Base-by-base conservation (phyloP, 1,140 invertebrate species). In the Calosoma granatense region DNA sequence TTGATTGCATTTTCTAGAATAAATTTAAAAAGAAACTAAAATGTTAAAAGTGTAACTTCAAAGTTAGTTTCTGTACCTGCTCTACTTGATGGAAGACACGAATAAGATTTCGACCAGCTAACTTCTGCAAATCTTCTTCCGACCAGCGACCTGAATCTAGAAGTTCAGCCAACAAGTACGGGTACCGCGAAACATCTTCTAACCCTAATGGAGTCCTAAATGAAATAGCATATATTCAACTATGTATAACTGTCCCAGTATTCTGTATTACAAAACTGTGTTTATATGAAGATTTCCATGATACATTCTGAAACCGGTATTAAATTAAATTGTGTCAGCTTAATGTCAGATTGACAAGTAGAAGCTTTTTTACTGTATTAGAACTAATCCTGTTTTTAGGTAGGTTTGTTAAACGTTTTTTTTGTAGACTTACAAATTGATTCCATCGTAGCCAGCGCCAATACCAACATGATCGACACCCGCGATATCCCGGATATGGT, bases 101-200 rank as follows among this genome's bases (percentile, higher is more conserved):
- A 41, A 87, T 72, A 47, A 87, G 75, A 70, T 88, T 90, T 59
- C 75, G 70, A 20, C 84, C 84, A 22, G 84, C 83, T 22, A 88
- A 69, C 71, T 87, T 86, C 63, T 83, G 80, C 17, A 89, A 70
- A 59, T 87, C 83, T n/a, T 74, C 72, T 52, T 75, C 72, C 0
- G 74, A 78, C 84, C 85, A 89, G 4, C 68, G 70, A 51, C 72
- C 71, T 21, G 77, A 71, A 23, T 67, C 67, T 11, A 63, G 41
- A 51, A 56, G 54, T 51, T 67, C 66, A 3, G 85, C 68, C 56
- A 77, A 74, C 51, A 86, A 66, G 60, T 77, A 74, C 0, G 83
- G 83, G 67, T 84, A 87, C 61, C 79, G 84, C 1, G 83, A 85
- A 1, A 83, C 82, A 64, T 87, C 83, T 63, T 86, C 82, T 51